Percentiles rank a stretch among this genome's conserved stretches.
Conservation (phyloP, 2,113 vertebrate genomes). For the Dolichotis patagonum region DNA sequence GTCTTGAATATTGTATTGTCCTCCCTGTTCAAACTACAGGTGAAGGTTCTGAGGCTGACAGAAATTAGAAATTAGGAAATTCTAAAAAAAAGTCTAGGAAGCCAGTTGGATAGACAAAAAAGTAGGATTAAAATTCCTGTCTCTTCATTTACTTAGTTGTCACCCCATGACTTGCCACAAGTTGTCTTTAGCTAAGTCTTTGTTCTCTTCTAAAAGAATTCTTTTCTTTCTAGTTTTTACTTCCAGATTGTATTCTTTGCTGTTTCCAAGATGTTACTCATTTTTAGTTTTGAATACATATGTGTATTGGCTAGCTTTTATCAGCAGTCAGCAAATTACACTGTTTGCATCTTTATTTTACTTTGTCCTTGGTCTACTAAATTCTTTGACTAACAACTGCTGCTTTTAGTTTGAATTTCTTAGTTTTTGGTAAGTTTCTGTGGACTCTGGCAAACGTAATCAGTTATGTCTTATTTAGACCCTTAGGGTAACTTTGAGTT, state of each 20-base stretch:
- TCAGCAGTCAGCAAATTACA: not conserved
- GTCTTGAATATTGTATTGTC: not conserved
- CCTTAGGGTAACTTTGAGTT: constrained; percentile 14
- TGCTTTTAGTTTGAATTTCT: not conserved
- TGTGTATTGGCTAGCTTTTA: not conserved
- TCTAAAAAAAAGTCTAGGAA: not conserved
- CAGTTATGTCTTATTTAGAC: not conserved
- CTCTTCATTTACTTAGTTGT: not conserved
- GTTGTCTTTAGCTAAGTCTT: not conserved
- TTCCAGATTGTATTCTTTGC: not conserved
- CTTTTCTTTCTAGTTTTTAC: not conserved
- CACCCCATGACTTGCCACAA: not conserved
- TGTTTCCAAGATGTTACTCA: not conserved
- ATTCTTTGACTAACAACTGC: not conserved
- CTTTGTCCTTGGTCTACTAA: not conserved
- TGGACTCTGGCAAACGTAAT: not conserved
- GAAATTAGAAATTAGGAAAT: not conserved
- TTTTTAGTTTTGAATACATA: not conserved
- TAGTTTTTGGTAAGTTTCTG: constrained; percentile 31
- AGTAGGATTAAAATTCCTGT: not conserved
- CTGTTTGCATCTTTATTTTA: not conserved
- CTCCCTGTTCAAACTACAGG: not conserved
- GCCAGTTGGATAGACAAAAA: not conserved
- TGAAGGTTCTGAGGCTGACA: not conserved
- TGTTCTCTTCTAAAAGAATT: not conserved